Evolutionary conservation across 2,113 vertebrate genomes (phyloP).

Genomic region (Ivindomyrus marchei): DNA sequence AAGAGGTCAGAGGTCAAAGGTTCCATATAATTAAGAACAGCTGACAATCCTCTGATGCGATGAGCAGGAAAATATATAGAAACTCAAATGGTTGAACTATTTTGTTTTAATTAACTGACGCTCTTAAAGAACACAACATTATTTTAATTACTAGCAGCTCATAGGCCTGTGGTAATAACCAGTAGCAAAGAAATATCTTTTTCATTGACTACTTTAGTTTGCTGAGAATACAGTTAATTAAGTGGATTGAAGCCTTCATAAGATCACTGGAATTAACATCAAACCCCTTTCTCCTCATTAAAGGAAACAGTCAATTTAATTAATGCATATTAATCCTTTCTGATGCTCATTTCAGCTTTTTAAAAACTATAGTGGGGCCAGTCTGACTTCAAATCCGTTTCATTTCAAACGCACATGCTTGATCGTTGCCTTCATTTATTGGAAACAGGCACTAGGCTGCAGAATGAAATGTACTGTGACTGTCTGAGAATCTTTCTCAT

Average conservation of each 20-base stretch:
- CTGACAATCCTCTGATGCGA: not conserved
- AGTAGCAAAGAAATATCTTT: slow-evolving; percentile 51
- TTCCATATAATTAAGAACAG: not conserved
- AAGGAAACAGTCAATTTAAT: slow-evolving; percentile 93
- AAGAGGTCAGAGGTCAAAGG: not conserved
- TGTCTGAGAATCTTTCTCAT: slow-evolving; percentile 31
- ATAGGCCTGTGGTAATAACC: slow-evolving; percentile 33
- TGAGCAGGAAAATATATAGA: not conserved
- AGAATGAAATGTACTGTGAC: slow-evolving; percentile 29
- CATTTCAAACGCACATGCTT: slow-evolving; percentile 43
- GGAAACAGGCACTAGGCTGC: slow-evolving; percentile 20
- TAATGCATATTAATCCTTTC: slow-evolving; percentile 91
- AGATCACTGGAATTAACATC: slow-evolving; percentile 86
- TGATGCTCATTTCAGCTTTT: slow-evolving; percentile 84
- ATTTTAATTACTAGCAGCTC: slow-evolving; percentile 46
- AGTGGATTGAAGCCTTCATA: slow-evolving; percentile 76
- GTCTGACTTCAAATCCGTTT: slow-evolving; percentile 42
- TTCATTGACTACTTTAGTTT: slow-evolving; percentile 77
- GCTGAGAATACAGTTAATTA: slow-evolving; percentile 85
- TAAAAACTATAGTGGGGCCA: slow-evolving; percentile 56
- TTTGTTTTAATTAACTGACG: slow-evolving; percentile 31
- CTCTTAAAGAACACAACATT: slow-evolving; percentile 30
- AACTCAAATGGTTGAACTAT: not conserved
- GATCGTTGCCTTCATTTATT: slow-evolving; percentile 35
- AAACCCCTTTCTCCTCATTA: slow-evolving; percentile 94